Evolutionary conservation across 2,888 invertebrate genomes (phyloP), one percentile per base, ranked within the genome.

Genomic region (Conomelus anceps): DNA sequence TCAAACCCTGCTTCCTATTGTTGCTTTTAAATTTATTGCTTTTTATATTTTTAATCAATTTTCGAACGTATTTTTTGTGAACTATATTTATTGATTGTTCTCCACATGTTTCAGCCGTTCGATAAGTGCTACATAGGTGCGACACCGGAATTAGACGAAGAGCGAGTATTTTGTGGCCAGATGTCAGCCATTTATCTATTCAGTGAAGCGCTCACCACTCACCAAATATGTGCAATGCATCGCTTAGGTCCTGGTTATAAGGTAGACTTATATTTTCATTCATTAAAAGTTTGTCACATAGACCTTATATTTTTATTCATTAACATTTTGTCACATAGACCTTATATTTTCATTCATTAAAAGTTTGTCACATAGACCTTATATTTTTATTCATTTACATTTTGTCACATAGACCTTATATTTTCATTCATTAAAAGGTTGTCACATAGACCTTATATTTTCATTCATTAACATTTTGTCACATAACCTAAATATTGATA

Each of bases 91-190:
- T 34, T 9, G 11, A 17, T 34, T 34, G 34, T 34, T 88, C 90
- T 90, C 90, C 89, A 91, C 91, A 92, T 89, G 92, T 93, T 93
- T 13, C 94, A 99, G 98, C 98, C 99, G 89, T 99, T 99, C 94
- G 99, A 99, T 95, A 99, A 99, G 94, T 99, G 99, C 94, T 99
- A 98, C 94, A 98, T 99, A 93, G 99, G 99, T 90, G 98, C 99
- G 90, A 98, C 98, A 88, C 98, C 99, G 0, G 99, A 99, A 94
- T 94, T 99, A 93, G 99, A 99, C 93, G 98, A 98, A 93, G 99
- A 99, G 93, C 95, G 98, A 90, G 98, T 99, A 91, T 99, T 99
- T 94, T 99, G 99, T 94, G 99, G 99, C 63, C 99, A 99, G 95
- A 99, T 99, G 98, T 98, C 99, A 23, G 98, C 99, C 89, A 98